Percentiles rank a stretch among this genome's conserved stretches.
phyloP scores from a whole-genome alignment of 2,113 vertebrate species.

The Motacilla tschutschensis region DNA sequence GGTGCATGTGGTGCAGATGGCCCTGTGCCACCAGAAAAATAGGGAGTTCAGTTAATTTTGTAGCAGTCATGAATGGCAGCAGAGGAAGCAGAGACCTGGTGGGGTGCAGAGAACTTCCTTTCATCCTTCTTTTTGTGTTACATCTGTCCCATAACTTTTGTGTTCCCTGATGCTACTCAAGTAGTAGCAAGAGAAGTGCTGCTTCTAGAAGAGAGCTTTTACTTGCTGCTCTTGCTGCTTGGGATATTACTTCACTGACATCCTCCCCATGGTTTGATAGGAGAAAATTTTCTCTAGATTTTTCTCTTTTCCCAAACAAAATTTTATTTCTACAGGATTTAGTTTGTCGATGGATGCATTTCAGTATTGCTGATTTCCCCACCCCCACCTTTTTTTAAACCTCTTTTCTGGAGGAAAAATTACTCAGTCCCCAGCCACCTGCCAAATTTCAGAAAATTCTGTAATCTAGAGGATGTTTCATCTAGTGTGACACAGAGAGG shows the following conservation, averaged over 20 bases:
- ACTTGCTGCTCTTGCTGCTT: background rate
- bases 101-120: background rate
- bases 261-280: background rate
- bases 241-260: background rate
- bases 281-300: background rate
- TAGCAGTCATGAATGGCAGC: background rate
- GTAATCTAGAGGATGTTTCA: background rate
- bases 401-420: background rate
- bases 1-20: background rate
- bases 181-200: background rate
- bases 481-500: background rate
- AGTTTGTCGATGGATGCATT: background rate
- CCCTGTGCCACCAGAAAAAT: background rate
- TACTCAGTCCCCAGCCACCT: background rate
- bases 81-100: background rate
- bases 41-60: background rate
- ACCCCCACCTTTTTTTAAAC: rapidly evolving
- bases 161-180: background rate
- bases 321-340: background rate
- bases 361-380: background rate
- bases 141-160: background rate
- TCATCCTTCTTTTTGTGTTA: background rate
- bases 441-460: background rate
- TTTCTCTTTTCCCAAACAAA: background rate
- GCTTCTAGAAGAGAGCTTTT: background rate